These are phyloP conservation scores for Erynnis tages DNA, from an alignment of 2,888 invertebrate species.

Conservation along the genomic window DNA sequence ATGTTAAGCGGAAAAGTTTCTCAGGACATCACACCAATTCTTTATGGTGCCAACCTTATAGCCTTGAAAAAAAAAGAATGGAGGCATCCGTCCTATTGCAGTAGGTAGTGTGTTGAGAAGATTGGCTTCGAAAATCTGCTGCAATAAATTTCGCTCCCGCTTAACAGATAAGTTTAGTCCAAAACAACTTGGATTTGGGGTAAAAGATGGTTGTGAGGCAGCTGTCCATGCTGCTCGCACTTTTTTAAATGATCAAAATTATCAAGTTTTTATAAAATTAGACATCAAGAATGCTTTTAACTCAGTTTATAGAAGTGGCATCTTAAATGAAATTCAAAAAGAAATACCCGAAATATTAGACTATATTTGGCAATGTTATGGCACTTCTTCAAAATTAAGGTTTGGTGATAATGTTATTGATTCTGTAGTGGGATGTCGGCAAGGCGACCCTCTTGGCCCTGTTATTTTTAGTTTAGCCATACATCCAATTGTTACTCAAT, in stretches of 20 bases:
- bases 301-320: background rate
- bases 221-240: slow-evolving; percentile 3
- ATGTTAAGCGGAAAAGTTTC: background rate
- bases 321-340: background rate
- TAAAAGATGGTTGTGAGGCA: slow-evolving; percentile 9
- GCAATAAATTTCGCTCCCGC: too few relatives aligned
- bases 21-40: background rate
- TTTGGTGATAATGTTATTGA: background rate
- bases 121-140: background rate
- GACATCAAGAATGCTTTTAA: slow-evolving; percentile 14
- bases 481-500: background rate
- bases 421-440: background rate
- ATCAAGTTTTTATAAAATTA: slow-evolving; percentile 7
- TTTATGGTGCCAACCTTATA: background rate
- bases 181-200: slow-evolving; percentile 4
- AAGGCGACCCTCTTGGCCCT: slow-evolving; percentile 8
- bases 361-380: background rate
- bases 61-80: background rate
- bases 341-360: background rate
- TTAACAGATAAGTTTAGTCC: slow-evolving; percentile 3
- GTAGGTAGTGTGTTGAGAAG: background rate
- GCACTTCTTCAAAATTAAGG: background rate
- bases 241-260: background rate
- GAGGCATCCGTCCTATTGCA: background rate
- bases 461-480: slow-evolving; percentile 5